These are phyloP conservation scores for Takifugu rubripes DNA, from an alignment of 2,797 vertebrate genomes.

Conservation along the genomic window DNA sequence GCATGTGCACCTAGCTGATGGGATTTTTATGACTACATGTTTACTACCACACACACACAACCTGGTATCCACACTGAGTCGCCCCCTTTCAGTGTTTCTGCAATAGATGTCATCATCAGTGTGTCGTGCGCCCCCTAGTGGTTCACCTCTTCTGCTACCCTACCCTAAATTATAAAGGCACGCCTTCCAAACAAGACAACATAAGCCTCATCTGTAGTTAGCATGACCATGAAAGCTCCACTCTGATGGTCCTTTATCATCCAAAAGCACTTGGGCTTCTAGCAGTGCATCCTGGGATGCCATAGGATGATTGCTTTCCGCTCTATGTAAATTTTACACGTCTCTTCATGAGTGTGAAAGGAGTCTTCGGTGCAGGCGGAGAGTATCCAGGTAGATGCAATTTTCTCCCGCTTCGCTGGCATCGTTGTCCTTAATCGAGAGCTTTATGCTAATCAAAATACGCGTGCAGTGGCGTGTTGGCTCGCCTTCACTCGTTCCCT, in stretches of 20 bases:
- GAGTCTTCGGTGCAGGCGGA: constrained; percentile 33
- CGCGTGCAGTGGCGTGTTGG: too few species aligned
- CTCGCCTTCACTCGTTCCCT: too few species aligned
- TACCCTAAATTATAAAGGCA: too few species aligned
- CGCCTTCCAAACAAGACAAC: constrained; percentile 12
- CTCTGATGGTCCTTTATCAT: constrained; percentile 21
- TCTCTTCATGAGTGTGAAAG: constrained; percentile 59
- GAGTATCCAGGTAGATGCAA: constrained; percentile 43
- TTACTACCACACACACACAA: constrained; percentile 2
- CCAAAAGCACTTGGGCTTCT: constrained; percentile 10
- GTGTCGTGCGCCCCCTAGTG: constrained; percentile 64
- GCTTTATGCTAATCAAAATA: too few species aligned
- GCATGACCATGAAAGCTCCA: constrained; percentile 7
- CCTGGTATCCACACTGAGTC: constrained; percentile 9
- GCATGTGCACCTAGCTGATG: too few species aligned
- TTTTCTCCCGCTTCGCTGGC: too few species aligned
- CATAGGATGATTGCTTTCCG: constrained; percentile 23
- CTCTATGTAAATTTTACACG: constrained; percentile 37
- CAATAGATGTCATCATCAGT: constrained; percentile 15
- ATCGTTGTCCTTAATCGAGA: too few species aligned
- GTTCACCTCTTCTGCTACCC: constrained; percentile 3
- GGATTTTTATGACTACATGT: too few species aligned
- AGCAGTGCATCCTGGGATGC: constrained; percentile 33
- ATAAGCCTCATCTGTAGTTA: constrained; percentile 37
- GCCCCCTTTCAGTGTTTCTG: constrained; percentile 24